phyloP scores from a whole-genome alignment of 2,888 invertebrate genomes.

The Pilophorus perplexus region DNA sequence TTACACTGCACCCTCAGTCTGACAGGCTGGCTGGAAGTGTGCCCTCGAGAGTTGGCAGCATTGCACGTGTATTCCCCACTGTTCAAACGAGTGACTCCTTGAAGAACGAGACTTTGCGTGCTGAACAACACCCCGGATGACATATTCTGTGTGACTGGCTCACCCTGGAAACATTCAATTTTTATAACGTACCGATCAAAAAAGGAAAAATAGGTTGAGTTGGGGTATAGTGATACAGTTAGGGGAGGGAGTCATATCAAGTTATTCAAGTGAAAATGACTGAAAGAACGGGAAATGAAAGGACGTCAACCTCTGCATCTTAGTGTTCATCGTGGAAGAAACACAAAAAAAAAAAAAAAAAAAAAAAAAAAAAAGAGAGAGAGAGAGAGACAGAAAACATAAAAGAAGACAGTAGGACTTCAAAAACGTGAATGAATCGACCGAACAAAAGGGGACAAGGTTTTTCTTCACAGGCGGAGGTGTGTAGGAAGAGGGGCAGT shows the following conservation, averaged over 20 bases:
- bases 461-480: neutral
- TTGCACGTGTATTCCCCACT: slow-evolving; percentile 86
- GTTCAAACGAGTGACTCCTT: slow-evolving; percentile 81
- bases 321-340: too few relatives aligned
- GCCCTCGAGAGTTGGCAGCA: slow-evolving; percentile 82
- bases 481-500: too few relatives aligned
- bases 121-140: slow-evolving; percentile 84
- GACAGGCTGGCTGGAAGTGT: slow-evolving; percentile 81
- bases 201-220: too few relatives aligned
- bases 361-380: too few relatives aligned
- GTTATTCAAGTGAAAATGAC: too few relatives aligned
- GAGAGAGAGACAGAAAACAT: too few relatives aligned
- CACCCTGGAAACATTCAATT: slow-evolving; percentile 68
- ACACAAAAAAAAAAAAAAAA: too few relatives aligned
- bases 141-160: slow-evolving; percentile 77
- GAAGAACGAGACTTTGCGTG: slow-evolving; percentile 87
- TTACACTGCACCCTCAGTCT: slow-evolving; percentile 83
- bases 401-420: slow-evolving; percentile 5
- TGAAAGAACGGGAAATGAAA: too few relatives aligned
- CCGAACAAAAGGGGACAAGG: slow-evolving; percentile 4
- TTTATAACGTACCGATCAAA: too few relatives aligned
- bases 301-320: too few relatives aligned
- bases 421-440: slow-evolving; percentile 7
- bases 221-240: too few relatives aligned
- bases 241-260: too few relatives aligned